phyloP scores from a whole-genome alignment of 1,140 invertebrate genomes.

The Tribolium madens region DNA sequence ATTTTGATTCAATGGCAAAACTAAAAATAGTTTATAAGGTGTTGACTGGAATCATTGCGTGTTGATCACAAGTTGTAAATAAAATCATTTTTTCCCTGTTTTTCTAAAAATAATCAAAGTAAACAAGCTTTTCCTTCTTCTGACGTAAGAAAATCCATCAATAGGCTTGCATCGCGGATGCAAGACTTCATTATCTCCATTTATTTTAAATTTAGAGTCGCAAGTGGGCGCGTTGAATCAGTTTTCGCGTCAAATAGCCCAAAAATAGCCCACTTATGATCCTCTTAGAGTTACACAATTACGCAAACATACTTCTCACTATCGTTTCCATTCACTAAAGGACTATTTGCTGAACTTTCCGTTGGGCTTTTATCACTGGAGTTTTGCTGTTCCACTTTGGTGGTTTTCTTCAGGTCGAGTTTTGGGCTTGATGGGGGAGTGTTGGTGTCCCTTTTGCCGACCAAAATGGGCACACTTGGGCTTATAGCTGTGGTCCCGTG shows the following conservation, averaged over 20 bases:
- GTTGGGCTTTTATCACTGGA: conserved; percentile 4
- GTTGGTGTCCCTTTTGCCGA: conserved; percentile 43
- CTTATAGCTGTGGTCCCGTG: conserved; percentile 62
- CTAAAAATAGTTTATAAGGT: background rate
- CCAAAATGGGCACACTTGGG: conserved; percentile 54
- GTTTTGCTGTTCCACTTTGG: background rate
- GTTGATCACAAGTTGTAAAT: conserved; percentile 10
- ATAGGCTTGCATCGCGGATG: background rate
- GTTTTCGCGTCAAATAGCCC: conserved; percentile 21
- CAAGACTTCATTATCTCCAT: conserved; percentile 6
- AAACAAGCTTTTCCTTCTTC: conserved; percentile 14
- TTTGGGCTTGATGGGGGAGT: conserved; percentile 60
- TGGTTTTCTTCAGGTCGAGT: conserved; percentile 54
- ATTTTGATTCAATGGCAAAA: background rate
- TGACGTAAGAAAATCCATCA: conserved; percentile 13
- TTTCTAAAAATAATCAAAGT: conserved; percentile 1
- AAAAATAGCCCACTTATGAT: conserved; percentile 21
- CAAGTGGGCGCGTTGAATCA: conserved; percentile 43
- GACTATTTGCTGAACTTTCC: background rate
- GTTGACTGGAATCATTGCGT: background rate
- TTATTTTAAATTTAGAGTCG: conserved; percentile 5
- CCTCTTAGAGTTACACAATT: conserved; percentile 7
- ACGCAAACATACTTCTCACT: conserved; percentile 37
- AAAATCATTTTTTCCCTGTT: background rate
- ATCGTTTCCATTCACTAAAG: conserved; percentile 33